phyloP scores from a whole-genome alignment of 2,888 invertebrate genomes.

The Periphyllus acericola region DNA sequence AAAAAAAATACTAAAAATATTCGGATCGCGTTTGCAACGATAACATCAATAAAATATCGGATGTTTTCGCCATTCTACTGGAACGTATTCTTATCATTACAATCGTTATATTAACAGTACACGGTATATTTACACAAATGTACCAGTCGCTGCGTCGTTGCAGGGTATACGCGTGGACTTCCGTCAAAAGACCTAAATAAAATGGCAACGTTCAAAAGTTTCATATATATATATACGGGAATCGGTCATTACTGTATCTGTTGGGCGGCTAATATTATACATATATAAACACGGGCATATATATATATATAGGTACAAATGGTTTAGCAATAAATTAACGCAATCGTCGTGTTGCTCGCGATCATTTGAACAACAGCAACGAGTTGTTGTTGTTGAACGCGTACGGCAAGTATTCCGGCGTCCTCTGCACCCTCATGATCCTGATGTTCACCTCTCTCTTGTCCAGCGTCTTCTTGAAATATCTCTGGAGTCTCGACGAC shows the following conservation, averaged over 20 bases:
- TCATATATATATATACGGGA: neutral
- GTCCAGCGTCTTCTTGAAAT: conserved; percentile 77
- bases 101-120: neutral
- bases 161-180: neutral
- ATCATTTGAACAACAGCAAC: conserved; percentile 48
- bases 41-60: neutral
- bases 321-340: conserved; percentile 38
- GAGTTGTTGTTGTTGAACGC: conserved; percentile 42
- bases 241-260: neutral
- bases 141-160: neutral
- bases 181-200: neutral
- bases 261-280: neutral
- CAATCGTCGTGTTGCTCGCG: neutral
- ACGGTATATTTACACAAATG: conserved; percentile 13
- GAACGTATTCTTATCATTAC: neutral
- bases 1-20: neutral
- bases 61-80: neutral
- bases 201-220: conserved; percentile 13
- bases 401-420: conserved; percentile 30
- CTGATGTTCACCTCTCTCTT: conserved; percentile 79
- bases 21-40: neutral
- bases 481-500: conserved; percentile 82
- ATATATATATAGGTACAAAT: conserved; percentile 8
- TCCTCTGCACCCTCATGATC: conserved; percentile 72
- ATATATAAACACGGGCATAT: neutral